phyloP scores from a whole-genome alignment of 2,888 invertebrate species.

The Synanthedon formicaeformis region DNA sequence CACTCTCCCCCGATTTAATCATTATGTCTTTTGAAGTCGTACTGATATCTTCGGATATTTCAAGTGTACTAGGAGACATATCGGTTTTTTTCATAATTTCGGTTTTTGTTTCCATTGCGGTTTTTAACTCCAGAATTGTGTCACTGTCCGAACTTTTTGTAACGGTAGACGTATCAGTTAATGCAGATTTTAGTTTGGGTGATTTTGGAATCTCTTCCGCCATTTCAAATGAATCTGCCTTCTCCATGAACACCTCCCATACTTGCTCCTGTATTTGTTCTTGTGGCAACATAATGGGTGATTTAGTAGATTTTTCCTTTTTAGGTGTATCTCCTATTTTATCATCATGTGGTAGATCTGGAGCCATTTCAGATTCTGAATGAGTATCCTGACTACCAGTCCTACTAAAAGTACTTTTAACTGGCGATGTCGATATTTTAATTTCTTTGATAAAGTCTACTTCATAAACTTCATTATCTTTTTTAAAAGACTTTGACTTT shows the following conservation, averaged over 20 bases:
- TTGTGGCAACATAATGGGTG: conserved; percentile 57
- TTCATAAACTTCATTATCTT: conserved; percentile 61
- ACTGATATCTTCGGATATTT: conserved; percentile 53
- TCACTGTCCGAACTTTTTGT: conserved; percentile 37
- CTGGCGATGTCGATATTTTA: conserved; percentile 62
- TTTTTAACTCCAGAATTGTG: conserved; percentile 31
- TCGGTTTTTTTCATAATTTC: conserved; percentile 48
- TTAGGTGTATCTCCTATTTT: conserved; percentile 49
- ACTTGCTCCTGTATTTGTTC: conserved; percentile 59
- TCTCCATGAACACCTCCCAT: conserved; percentile 57
- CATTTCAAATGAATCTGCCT: conserved; percentile 47
- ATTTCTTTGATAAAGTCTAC: conserved; percentile 67
- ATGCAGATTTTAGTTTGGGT: conserved; percentile 18
- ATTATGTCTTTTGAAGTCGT: conserved; percentile 58
- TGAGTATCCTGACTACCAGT: conserved; percentile 70
- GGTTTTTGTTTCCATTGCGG: conserved; percentile 28
- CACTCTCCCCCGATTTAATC: conserved; percentile 64
- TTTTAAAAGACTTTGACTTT: conserved; percentile 61
- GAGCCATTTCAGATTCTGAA: conserved; percentile 66
- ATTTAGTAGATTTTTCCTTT: conserved; percentile 41
- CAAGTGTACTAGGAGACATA: conserved; percentile 49
- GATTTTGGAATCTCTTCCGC: conserved; percentile 36
- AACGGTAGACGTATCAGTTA: conserved; percentile 21
- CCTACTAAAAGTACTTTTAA: conserved; percentile 61
- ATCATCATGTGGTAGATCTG: conserved; percentile 61